Base-by-base conservation (phyloP, 2,113 vertebrate genomes). In the Microcebus murinus region DNA sequence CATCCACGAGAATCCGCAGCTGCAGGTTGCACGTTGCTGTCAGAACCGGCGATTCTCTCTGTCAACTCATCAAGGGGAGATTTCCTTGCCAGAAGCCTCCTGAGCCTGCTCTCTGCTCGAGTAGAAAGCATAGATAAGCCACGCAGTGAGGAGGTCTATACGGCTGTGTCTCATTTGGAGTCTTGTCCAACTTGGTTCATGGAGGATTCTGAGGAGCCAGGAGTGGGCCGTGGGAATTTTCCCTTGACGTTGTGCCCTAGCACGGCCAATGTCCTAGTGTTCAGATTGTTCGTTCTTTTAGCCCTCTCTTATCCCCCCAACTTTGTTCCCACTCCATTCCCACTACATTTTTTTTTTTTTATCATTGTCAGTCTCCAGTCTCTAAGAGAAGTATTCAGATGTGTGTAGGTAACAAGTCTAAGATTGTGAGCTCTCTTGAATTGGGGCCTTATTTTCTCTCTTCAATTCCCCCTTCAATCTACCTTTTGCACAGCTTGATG, bases 401-500 rank as follows among this genome's bases (percentile, higher is more conserved):
- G 48, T 6, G 48, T 9, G 52, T 15, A 61, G 68, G 61, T 63
- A 91, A 82, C 0, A 7, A 7, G 82, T 82, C 80, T 45, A 65
- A 90, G 79, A 36, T 18, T 39, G 29, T 61, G 52, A 84, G 59
- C 59, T 65, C 9, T 95, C 83, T 89, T 89, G 87, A 93, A 55
- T 74, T 39, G 82, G 93, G 73, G 88, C 86, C 85, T 86, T 52
- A 25, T 50, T 93, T 95, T 82, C 79, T 23, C 59, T 71, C 67
- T 90, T 94, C 79, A 95, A 90, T 95, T 95, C 94, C 63, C 74
- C 50, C 59, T 96, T 95, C 93, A 96, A 36, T 92, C 95, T 95
- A 87, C 84, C 65, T 74, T 84, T 50, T 95, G 71, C 84, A 36
- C 27, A 80, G 91, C 10, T 83, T 61, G 90, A 90, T 87, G 79